These are phyloP conservation scores for Thalassaphorura encarpata DNA, from an alignment of 1,140 invertebrate genomes.

Conservation along the genomic window DNA sequence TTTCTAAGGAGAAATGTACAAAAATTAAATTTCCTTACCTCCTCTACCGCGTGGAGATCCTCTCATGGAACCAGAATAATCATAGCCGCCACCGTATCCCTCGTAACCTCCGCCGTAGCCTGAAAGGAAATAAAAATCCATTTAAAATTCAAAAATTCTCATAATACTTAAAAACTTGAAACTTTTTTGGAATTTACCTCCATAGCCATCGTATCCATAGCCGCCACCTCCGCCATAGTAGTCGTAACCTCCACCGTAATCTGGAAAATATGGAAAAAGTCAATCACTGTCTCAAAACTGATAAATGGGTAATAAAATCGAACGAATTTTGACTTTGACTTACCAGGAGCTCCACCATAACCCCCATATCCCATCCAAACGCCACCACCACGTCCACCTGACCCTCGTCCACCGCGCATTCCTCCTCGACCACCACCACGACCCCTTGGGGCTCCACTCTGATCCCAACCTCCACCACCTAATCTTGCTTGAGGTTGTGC, in stretches of 20 bases:
- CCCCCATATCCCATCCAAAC: too few relatives aligned
- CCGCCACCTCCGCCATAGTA: slow-evolving; percentile 2
- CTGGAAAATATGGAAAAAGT: neutral
- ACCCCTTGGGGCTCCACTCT: neutral
- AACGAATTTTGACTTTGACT: neutral
- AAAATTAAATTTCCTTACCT: neutral
- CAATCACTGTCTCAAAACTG: neutral
- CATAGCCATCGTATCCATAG: slow-evolving; percentile 3
- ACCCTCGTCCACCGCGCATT: neutral
- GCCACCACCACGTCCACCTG: slow-evolving; percentile 4
- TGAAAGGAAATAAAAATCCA: too few relatives aligned
- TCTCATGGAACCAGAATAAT: neutral
- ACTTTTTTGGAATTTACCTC: too few relatives aligned
- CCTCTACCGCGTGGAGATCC: slow-evolving; percentile 1
- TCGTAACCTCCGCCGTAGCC: slow-evolving; percentile 3
- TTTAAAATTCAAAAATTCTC: too few relatives aligned
- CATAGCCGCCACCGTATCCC: neutral
- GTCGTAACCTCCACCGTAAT: slow-evolving; percentile 2
- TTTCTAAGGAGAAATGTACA: neutral
- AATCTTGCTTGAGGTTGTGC: neutral
- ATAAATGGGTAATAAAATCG: neutral
- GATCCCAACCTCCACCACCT: neutral
- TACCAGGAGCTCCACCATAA: neutral
- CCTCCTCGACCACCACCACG: neutral
- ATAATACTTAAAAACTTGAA: too few relatives aligned